Conservation (phyloP, 1,140 invertebrate genomes). For the Yoshiicerus persimilis region DNA sequence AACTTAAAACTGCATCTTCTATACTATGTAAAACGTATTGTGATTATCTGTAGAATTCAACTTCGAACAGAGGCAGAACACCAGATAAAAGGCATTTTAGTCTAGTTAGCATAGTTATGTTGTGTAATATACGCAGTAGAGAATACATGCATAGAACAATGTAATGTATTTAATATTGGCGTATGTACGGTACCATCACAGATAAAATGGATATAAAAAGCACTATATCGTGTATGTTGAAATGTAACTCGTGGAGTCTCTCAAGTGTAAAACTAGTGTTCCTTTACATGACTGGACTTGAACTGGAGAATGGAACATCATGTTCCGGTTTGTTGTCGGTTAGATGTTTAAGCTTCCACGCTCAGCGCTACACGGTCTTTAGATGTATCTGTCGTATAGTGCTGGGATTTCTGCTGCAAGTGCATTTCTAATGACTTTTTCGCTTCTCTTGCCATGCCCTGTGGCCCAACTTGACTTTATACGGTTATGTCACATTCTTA, state of each 20-base stretch:
- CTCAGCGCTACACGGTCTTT: neutral
- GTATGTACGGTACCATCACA: neutral
- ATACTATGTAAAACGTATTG: neutral
- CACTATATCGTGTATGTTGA: neutral
- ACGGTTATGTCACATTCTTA: no score
- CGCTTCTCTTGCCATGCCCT: neutral
- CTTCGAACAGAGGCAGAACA: no score
- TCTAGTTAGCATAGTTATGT: no score
- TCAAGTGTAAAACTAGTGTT: neutral
- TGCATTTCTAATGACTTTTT: conserved; percentile 15
- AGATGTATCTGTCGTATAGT: neutral
- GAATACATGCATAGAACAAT: neutral
- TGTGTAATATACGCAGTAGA: no score
- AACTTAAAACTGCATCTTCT: neutral
- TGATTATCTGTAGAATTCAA: neutral
- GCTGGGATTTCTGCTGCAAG: neutral
- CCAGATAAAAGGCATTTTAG: neutral
- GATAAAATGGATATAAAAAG: neutral
- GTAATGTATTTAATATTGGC: neutral
- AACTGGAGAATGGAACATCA: neutral
- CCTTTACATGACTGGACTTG: neutral
- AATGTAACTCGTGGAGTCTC: neutral
- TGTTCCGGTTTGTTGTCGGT: conserved; percentile 21
- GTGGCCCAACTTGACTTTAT: neutral
- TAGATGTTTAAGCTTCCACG: neutral